Percentiles rank a stretch among this genome's conserved stretches.
Conservation (phyloP, 2,113 vertebrate genomes). For the Tachysurus fulvidraco region DNA sequence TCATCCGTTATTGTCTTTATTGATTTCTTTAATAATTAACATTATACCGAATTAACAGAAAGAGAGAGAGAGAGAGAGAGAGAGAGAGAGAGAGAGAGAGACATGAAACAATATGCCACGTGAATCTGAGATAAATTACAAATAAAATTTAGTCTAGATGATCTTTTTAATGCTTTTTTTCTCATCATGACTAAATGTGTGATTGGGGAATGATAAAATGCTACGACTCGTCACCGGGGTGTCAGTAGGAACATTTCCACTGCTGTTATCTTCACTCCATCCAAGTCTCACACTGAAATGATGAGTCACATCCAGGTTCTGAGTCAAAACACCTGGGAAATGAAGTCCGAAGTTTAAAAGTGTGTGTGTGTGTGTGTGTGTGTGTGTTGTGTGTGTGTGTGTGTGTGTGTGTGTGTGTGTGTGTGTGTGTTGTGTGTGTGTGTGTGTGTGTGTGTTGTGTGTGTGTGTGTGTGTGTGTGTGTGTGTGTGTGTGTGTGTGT, state of each 20-base stretch:
- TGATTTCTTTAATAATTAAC: too few relatives aligned
- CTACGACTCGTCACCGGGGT: too few relatives aligned
- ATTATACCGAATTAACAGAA: background rate
- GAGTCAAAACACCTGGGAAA: conserved; percentile 29
- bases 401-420: too few relatives aligned
- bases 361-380: conserved; percentile 11
- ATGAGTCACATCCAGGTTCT: conserved; percentile 37
- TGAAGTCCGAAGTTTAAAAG: background rate
- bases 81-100: too few relatives aligned
- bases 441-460: background rate
- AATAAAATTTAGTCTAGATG: background rate
- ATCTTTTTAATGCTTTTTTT: background rate
- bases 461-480: too few relatives aligned
- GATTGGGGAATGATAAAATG: too few relatives aligned
- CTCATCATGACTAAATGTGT: background rate
- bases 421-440: too few relatives aligned
- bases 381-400: too few relatives aligned
- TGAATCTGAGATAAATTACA: background rate
- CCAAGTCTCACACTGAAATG: background rate
- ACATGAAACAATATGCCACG: too few relatives aligned
- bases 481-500: too few relatives aligned
- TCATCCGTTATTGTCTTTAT: background rate
- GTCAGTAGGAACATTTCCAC: background rate
- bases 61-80: background rate
- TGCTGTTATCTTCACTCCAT: background rate